Evolutionary conservation across 1,140 invertebrate genomes (phyloP).

Genomic region (Stegodyphus dumicola): DNA sequence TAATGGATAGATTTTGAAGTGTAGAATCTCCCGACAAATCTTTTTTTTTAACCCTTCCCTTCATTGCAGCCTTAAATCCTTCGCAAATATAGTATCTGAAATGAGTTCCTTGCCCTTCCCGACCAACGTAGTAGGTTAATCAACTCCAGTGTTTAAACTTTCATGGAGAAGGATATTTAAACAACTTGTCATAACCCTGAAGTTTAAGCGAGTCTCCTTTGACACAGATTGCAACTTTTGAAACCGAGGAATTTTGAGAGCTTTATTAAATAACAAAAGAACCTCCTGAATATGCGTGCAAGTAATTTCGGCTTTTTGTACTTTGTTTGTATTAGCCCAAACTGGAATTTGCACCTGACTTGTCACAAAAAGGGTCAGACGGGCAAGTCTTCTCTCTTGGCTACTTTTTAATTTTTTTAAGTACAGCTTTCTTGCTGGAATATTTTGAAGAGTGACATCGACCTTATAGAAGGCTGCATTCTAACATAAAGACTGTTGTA

Average conservation of each 20-base stretch:
- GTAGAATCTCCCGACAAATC: too few relatives aligned
- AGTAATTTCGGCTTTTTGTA: slow-evolving; percentile 25
- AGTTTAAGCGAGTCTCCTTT: slow-evolving; percentile 55
- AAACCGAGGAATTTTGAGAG: slow-evolving; percentile 59
- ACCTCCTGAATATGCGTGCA: slow-evolving; percentile 49
- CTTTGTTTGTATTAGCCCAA: slow-evolving; percentile 51
- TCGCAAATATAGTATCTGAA: slow-evolving; percentile 25
- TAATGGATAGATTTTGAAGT: too few relatives aligned
- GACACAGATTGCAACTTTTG: slow-evolving; percentile 60
- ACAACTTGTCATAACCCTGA: slow-evolving; percentile 58
- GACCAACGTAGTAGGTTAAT: slow-evolving; percentile 41
- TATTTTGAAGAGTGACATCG: slow-evolving; percentile 26
- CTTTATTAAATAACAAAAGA: slow-evolving; percentile 61
- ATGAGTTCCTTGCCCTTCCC: slow-evolving; percentile 37
- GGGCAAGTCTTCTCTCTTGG: background rate
- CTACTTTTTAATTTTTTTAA: slow-evolving; percentile 40
- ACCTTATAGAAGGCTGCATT: slow-evolving; percentile 9
- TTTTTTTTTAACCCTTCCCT: too few relatives aligned
- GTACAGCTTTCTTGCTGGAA: slow-evolving; percentile 55
- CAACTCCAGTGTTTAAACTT: slow-evolving; percentile 51
- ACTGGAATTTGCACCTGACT: slow-evolving; percentile 52
- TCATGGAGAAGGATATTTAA: slow-evolving; percentile 52
- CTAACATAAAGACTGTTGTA: slow-evolving; percentile 36
- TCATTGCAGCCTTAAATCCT: background rate
- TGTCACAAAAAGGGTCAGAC: slow-evolving; percentile 51